Conservation (phyloP, 1,140 invertebrate species). For the Nymphalis io region DNA sequence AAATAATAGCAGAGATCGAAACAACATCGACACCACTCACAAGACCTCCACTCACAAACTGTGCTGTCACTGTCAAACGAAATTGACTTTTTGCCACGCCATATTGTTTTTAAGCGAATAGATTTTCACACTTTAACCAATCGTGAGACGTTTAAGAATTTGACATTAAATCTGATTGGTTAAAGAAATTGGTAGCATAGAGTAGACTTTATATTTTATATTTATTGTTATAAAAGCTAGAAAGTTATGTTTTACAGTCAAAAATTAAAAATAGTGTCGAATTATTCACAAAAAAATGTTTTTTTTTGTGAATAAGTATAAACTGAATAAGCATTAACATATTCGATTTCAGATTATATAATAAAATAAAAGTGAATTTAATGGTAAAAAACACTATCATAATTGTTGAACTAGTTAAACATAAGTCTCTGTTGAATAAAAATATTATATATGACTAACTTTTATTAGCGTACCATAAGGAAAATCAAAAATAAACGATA, state of each 20-base stretch:
- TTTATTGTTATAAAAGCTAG: background rate
- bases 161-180: constrained; percentile 1
- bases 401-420: too few relatives aligned
- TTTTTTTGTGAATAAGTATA: too few relatives aligned
- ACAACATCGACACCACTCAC: constrained; percentile 10
- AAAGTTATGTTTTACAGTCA: background rate
- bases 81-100: constrained; percentile 11
- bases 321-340: too few relatives aligned
- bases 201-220: background rate
- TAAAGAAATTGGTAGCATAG: background rate
- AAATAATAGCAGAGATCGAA: constrained; percentile 17
- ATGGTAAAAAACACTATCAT: too few relatives aligned
- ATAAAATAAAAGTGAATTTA: too few relatives aligned
- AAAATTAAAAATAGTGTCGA: too few relatives aligned
- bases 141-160: background rate
- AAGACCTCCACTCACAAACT: constrained; percentile 18
- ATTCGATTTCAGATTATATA: too few relatives aligned
- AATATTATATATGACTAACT: background rate
- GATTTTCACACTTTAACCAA: background rate
- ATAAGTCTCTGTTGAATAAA: too few relatives aligned
- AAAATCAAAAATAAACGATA: too few relatives aligned
- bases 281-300: too few relatives aligned
- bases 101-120: constrained; percentile 4
- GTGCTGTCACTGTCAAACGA: constrained; percentile 18
- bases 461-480: too few relatives aligned